Conservation (phyloP, 2,113 vertebrate genomes). For the Perca schrenkii region DNA sequence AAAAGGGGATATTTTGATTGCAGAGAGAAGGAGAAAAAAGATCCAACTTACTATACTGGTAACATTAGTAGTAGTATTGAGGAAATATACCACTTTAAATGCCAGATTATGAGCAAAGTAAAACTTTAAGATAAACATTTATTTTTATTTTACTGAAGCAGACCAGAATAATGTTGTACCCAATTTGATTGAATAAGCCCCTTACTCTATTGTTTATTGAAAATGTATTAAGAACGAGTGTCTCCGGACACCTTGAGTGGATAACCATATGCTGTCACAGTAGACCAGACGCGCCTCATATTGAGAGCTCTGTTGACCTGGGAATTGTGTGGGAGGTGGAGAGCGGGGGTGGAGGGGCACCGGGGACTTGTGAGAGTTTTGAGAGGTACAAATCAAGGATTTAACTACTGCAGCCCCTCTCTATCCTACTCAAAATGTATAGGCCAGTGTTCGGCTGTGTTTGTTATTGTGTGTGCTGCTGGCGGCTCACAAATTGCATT, state of each 20-base stretch:
- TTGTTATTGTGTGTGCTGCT: conserved; percentile 1
- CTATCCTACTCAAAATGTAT: conserved; percentile 50
- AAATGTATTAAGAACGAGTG: conserved; percentile 70
- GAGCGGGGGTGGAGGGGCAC: conserved; percentile 71
- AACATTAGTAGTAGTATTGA: not conserved
- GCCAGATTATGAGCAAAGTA: conserved; percentile 28
- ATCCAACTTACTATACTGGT: conserved; percentile 43
- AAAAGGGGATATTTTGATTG: conserved; percentile 58
- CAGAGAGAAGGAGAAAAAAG: conserved; percentile 34
- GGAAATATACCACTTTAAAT: conserved; percentile 28
- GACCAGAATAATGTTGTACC: conserved; percentile 24
- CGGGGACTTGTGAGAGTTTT: conserved; percentile 78
- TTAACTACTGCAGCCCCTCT: conserved; percentile 74
- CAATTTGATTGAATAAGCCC: conserved; percentile 61
- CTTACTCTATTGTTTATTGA: conserved; percentile 67
- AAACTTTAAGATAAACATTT: not conserved
- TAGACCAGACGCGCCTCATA: conserved; percentile 82
- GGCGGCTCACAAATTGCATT: conserved; percentile 12
- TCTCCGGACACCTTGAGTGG: conserved; percentile 81
- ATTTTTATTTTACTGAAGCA: conserved; percentile 19
- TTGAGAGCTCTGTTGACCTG: conserved; percentile 83
- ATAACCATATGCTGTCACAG: conserved; percentile 87
- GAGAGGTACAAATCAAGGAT: conserved; percentile 85
- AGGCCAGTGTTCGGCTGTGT: conserved; percentile 14
- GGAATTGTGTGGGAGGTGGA: conserved; percentile 85